Conservation (phyloP, 1,140 invertebrate species). For the Berghia stephanieae region DNA sequence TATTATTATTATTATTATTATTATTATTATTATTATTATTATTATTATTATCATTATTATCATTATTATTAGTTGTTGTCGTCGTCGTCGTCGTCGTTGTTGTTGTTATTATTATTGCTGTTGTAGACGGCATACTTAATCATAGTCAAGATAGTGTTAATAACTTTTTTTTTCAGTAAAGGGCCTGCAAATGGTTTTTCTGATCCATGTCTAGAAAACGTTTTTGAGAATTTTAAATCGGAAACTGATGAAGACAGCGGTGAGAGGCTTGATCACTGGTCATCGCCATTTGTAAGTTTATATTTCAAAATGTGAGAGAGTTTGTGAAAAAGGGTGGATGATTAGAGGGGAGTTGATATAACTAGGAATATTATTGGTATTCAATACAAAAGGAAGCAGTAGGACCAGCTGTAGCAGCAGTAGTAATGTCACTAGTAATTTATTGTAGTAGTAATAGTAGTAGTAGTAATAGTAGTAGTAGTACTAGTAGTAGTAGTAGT, state of each 20-base stretch:
- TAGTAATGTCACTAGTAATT: constrained; percentile 12
- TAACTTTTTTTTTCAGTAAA: no score
- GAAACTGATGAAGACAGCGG: neutral
- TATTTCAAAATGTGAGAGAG: constrained; percentile 13
- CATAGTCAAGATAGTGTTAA: no score
- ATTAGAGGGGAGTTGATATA: neutral
- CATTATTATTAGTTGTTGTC: no score
- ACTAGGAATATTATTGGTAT: no score
- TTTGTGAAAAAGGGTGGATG: neutral
- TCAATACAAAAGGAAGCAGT: no score
- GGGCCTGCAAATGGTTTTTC: no score
- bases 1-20: neutral
- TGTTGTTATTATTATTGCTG: neutral
- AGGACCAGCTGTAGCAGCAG: constrained; percentile 18
- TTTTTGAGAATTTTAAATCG: neutral
- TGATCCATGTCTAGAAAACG: neutral
- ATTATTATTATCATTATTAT: neutral
- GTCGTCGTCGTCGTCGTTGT: neutral
- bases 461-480: neutral
- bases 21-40: neutral
- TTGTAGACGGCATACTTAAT: no score
- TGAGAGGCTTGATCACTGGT: constrained; percentile 11
- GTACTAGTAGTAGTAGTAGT: constrained; percentile 25
- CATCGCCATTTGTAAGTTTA: neutral
- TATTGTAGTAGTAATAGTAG: constrained; percentile 13